phyloP scores from a whole-genome alignment of 2,888 invertebrate genomes.

The Parapristionchus giblindavisi region DNA sequence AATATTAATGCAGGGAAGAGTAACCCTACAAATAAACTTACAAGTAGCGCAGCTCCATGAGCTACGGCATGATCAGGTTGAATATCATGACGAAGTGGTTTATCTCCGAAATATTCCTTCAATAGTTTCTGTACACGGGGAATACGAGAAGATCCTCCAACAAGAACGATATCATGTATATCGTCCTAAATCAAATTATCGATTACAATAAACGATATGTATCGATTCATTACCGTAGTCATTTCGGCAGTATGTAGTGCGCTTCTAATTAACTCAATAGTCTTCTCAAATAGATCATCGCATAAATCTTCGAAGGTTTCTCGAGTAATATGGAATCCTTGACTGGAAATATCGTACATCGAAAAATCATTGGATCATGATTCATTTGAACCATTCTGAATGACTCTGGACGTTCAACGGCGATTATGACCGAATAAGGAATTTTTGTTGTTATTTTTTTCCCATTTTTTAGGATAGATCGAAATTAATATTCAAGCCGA shows the following conservation, averaged over 20 bases:
- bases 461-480: no score
- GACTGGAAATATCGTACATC: neutral
- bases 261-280: no score
- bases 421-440: no score
- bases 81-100: conserved; percentile 21
- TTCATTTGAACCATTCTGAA: no score
- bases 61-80: conserved; percentile 28
- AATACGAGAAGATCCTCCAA: conserved; percentile 34
- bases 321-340: neutral
- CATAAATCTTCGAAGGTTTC: conserved; percentile 7
- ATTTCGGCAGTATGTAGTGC: no score
- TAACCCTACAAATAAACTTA: no score
- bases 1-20: no score
- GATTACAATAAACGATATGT: neutral
- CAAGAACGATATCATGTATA: conserved; percentile 17
- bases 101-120: conserved; percentile 18
- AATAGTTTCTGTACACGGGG: conserved; percentile 13
- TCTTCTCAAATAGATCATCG: conserved; percentile 18
- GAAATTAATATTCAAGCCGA: no score
- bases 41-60: conserved; percentile 31
- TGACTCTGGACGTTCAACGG: no score
- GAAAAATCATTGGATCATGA: neutral
- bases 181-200: neutral
- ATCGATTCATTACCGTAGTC: no score
- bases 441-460: no score